phyloP scores from a whole-genome alignment of 1,140 invertebrate genomes.

The Melitaea cinxia region DNA sequence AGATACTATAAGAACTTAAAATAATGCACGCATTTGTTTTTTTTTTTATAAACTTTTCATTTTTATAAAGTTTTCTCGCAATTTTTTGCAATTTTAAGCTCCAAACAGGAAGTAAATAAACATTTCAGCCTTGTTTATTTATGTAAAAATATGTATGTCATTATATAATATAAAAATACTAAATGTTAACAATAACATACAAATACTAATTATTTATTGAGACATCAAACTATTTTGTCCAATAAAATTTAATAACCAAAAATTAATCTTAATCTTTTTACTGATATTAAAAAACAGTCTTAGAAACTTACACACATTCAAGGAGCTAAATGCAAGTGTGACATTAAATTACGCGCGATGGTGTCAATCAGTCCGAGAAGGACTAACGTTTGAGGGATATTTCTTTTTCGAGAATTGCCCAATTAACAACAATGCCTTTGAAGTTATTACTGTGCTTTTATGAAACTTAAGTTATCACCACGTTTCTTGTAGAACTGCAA shows the following conservation, averaged over 20 bases:
- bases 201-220: too few relatives aligned
- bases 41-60: not conserved
- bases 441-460: constrained; percentile 46
- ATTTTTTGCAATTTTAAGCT: too few relatives aligned
- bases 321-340: constrained; percentile 44
- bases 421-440: constrained; percentile 61
- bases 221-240: too few relatives aligned
- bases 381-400: constrained; percentile 33
- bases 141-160: too few relatives aligned
- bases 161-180: too few relatives aligned
- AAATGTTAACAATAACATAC: too few relatives aligned
- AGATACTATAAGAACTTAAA: constrained; percentile 10
- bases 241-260: too few relatives aligned
- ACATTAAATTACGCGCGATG: constrained; percentile 49
- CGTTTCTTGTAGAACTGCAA: constrained; percentile 2
- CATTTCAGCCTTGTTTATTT: too few relatives aligned
- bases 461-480: constrained; percentile 26
- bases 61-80: too few relatives aligned
- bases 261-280: too few relatives aligned
- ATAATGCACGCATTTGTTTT: not conserved
- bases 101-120: too few relatives aligned
- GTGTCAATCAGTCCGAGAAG: constrained; percentile 52
- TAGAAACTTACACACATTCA: not conserved
- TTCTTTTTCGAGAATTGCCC: constrained; percentile 51
- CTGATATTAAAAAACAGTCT: not conserved